phyloP scores from a whole-genome alignment of 2,888 invertebrate species.

The Corbicula japonica region DNA sequence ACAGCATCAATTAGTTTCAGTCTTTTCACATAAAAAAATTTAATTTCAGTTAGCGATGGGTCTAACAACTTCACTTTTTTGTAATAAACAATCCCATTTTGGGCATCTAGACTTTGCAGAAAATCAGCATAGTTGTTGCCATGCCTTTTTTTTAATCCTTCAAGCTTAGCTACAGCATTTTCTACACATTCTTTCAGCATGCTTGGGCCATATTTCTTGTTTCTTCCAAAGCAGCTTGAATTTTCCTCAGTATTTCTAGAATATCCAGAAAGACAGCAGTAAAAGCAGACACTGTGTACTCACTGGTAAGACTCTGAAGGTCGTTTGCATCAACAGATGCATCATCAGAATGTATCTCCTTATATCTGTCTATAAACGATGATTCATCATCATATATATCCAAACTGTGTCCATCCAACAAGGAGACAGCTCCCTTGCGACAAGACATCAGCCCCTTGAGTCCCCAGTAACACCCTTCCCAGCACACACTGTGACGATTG shows the following conservation, averaged over 20 bases:
- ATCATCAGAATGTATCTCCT: too few relatives aligned
- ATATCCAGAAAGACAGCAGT: background rate
- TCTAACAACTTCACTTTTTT: background rate
- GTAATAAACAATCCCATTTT: background rate
- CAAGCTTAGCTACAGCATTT: too few relatives aligned
- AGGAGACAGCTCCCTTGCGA: background rate
- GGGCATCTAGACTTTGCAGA: background rate
- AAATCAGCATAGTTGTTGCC: background rate
- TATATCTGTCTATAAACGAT: too few relatives aligned
- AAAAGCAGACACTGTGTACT: background rate
- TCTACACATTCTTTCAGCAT: too few relatives aligned
- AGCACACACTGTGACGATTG: background rate
- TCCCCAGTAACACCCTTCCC: background rate
- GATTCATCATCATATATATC: too few relatives aligned
- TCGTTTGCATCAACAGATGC: too few relatives aligned
- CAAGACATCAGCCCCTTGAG: background rate
- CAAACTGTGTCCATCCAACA: background rate
- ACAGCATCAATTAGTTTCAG: background rate
- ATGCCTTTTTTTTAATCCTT: background rate
- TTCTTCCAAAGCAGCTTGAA: background rate
- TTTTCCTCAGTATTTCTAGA: background rate
- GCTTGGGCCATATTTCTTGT: too few relatives aligned
- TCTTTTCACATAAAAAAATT: background rate
- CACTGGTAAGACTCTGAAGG: background rate
- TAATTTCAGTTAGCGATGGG: background rate